Evolutionary conservation across 2,888 invertebrate species (phyloP), one percentile per base, ranked within the genome.

Genomic region (Chymomyza caudatula): DNA sequence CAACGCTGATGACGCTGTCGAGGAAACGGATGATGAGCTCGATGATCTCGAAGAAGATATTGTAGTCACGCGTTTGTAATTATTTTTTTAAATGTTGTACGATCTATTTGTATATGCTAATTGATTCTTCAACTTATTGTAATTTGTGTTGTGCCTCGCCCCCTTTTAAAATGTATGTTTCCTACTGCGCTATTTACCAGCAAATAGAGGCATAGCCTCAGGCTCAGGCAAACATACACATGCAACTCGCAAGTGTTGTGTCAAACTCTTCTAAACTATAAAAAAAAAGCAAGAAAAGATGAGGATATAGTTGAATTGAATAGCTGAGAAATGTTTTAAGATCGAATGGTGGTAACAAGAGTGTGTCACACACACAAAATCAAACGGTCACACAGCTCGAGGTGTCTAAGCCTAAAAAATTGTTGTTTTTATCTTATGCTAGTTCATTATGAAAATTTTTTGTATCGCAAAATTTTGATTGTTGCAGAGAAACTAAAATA

Each of bases 21-120:
- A 96, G 89, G 96, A 96, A 90, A 95, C 95, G 67, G 96, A 96
- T 88, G 96, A 94, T 90, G 94, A 96, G 88, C 95, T 95, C 88
- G 96, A 96, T 90, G 96, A 96, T 90, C 94, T 96, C 83, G 96
- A 96, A 91, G 96, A 96, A 89, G 96, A 96, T 88, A 96, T 96
- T 89, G 94, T 96, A 89, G 94, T 96, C 87, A 96, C 96, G 74
- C 96, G 96, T 90, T 93, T 96, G 88, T 96, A 94, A 81, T 69
- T 60, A 65, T 57, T 60, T 74, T 68, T 65, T 73, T 71, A 65
- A 72, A 72, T 74, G 74, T 72, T 73, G 77, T 71, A 76, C 61
- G 71, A 68, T 71, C 66, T 42, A 22, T 25, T 22, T 44, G 4
- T 25, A 56, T 29, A 52, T 52, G 11, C 15, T 15, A 55, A 19